Evolutionary conservation across 2,888 invertebrate genomes (phyloP).

Genomic region (Archaeoteleia sp.): DNA sequence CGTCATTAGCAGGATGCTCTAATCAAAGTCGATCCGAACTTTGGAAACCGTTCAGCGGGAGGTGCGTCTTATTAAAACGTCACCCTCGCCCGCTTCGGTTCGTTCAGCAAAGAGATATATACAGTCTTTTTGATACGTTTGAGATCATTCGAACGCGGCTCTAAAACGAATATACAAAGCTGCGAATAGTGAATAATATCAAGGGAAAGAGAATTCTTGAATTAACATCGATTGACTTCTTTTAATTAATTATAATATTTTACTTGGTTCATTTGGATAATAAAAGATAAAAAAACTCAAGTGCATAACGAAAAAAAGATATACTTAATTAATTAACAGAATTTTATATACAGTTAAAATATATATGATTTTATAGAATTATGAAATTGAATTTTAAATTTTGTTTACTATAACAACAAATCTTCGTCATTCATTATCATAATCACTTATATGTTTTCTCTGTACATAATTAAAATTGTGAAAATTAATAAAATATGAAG

Average conservation of each 20-base stretch:
- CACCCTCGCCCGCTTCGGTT: slow-evolving; percentile 28
- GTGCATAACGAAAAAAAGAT: no score
- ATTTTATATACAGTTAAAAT: no score
- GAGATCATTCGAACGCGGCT: slow-evolving; percentile 30
- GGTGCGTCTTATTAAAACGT: slow-evolving; percentile 47
- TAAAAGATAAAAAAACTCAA: no score
- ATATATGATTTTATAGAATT: no score
- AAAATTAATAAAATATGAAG: no score
- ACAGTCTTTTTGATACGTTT: slow-evolving; percentile 20
- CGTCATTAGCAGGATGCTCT: slow-evolving; percentile 71
- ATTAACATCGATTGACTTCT: slow-evolving; percentile 8
- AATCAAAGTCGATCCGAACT: slow-evolving; percentile 66
- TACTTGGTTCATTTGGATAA: slow-evolving; percentile 3
- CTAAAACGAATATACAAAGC: slow-evolving; percentile 22
- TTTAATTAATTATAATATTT: slow-evolving; percentile 14
- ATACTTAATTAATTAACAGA: no score
- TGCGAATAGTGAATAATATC: slow-evolving; percentile 9
- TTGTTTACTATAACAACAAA: no score
- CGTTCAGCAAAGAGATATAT: slow-evolving; percentile 13
- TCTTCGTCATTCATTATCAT: no score
- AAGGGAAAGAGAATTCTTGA: slow-evolving; percentile 10
- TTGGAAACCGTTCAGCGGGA: slow-evolving; percentile 37
- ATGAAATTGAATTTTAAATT: no score
- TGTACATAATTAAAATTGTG: no score
- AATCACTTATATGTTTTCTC: no score